These are phyloP conservation scores for Mayetiola destructor DNA, from an alignment of 2,888 invertebrate genomes.

Conservation along the genomic window DNA sequence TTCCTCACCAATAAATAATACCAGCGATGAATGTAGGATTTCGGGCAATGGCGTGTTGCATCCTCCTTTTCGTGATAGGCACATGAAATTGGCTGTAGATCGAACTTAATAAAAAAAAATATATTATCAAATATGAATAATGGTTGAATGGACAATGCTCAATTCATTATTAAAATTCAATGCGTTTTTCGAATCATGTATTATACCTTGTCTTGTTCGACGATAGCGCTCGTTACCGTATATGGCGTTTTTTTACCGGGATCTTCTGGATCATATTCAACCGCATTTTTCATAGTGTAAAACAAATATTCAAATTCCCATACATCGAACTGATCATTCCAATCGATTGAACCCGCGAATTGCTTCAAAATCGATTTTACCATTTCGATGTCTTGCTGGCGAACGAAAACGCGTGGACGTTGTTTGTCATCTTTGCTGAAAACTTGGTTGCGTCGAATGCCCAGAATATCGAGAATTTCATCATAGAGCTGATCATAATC, in stretches of 20 bases:
- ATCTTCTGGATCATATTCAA: constrained; percentile 23
- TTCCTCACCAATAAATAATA: constrained; percentile 34
- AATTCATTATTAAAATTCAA: too few relatives aligned
- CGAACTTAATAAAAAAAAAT: too few relatives aligned
- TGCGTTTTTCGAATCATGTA: too few relatives aligned
- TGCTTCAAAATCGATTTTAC: background rate
- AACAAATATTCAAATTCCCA: background rate
- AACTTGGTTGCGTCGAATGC: background rate
- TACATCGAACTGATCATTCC: background rate
- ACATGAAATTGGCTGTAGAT: constrained; percentile 30
- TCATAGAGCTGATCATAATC: constrained; percentile 27
- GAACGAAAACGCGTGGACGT: background rate
- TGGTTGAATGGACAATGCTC: too few relatives aligned
- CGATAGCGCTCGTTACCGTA: constrained; percentile 11
- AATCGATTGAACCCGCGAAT: background rate
- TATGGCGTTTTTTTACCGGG: constrained; percentile 18
- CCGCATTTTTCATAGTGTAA: background rate
- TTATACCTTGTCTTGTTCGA: too few relatives aligned
- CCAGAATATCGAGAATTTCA: constrained; percentile 26
- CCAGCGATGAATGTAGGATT: constrained; percentile 35
- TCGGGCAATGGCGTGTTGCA: constrained; percentile 32
- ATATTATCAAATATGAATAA: too few relatives aligned
- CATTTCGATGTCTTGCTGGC: background rate
- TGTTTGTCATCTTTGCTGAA: constrained; percentile 27
- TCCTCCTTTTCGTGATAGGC: constrained; percentile 34